phyloP scores from a whole-genome alignment of 2,797 vertebrate species.

The Acestrorhynchus altus region DNA sequence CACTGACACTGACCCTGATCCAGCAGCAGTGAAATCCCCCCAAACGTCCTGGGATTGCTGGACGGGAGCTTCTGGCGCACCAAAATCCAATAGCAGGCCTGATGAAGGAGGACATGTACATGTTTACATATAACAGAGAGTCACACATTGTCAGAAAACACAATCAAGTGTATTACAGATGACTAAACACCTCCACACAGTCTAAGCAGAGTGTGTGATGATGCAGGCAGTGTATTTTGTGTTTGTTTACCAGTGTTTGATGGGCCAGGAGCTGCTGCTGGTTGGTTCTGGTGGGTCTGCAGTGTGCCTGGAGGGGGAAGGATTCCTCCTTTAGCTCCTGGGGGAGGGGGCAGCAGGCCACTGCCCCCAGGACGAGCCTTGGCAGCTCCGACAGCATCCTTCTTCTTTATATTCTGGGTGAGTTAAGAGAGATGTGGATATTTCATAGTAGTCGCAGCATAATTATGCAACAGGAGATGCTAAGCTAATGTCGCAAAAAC shows the following conservation, averaged over 20 bases:
- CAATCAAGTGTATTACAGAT: neutral
- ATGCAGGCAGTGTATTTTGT: neutral
- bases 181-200: neutral
- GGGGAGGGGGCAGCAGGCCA: conserved; percentile 88
- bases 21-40: conserved; percentile 94
- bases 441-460: neutral
- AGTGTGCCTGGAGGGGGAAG: conserved; percentile 64
- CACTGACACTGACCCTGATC: conserved; percentile 83
- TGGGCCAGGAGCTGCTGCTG: conserved; percentile 53
- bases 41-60: conserved; percentile 80
- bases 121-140: neutral
- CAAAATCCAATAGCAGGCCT: conserved; percentile 73
- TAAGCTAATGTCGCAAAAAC: no score
- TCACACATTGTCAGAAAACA: neutral
- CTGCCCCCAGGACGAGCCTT: conserved; percentile 72
- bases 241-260: conserved; percentile 75
- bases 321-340: conserved; percentile 76
- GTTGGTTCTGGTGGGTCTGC: conserved; percentile 44
- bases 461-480: no score
- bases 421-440: neutral
- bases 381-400: conserved; percentile 74
- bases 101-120: neutral
- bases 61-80: conserved; percentile 44
- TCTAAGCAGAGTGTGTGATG: neutral
- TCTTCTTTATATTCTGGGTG: conserved; percentile 90